Evolutionary conservation across 2,797 vertebrate species (phyloP).

Genomic region (Anomalospiza imberbis): DNA sequence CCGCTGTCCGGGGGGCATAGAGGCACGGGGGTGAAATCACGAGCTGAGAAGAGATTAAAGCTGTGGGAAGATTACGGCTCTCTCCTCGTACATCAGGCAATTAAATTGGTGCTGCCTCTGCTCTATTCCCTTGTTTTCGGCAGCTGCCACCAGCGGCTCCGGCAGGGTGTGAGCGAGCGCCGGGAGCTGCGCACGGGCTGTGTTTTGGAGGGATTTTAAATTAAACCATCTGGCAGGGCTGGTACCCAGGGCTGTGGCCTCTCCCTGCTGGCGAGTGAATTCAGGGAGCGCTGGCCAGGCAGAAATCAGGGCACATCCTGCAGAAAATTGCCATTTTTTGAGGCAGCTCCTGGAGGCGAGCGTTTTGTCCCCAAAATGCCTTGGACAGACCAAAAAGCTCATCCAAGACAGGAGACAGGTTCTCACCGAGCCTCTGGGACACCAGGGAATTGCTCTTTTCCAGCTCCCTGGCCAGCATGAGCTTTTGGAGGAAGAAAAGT

Average conservation of each 20-base stretch:
- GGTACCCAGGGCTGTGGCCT: not conserved
- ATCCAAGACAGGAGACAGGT: not conserved
- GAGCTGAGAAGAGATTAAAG: accelerated
- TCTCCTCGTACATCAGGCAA: accelerated
- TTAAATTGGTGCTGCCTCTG: not conserved
- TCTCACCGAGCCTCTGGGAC: accelerated
- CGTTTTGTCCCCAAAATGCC: accelerated
- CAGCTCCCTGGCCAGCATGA: accelerated
- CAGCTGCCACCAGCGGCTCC: not conserved
- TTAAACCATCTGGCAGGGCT: not conserved
- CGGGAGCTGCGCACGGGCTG: not conserved
- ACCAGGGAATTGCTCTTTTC: not conserved
- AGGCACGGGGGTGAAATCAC: not conserved
- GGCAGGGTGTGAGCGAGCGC: not conserved
- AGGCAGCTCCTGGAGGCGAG: not conserved
- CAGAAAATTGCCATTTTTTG: not conserved
- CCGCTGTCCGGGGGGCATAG: accelerated
- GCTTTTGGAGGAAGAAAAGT: not conserved
- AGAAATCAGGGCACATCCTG: not conserved
- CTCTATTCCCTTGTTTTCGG: not conserved
- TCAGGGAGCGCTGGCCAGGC: accelerated
- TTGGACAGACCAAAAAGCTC: not conserved
- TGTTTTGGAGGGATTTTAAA: not conserved
- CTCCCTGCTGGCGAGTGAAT: not conserved
- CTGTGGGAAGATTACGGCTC: not conserved